phyloP scores from a whole-genome alignment of 2,113 vertebrate species.

The Phalacrocorax aristotelis region DNA sequence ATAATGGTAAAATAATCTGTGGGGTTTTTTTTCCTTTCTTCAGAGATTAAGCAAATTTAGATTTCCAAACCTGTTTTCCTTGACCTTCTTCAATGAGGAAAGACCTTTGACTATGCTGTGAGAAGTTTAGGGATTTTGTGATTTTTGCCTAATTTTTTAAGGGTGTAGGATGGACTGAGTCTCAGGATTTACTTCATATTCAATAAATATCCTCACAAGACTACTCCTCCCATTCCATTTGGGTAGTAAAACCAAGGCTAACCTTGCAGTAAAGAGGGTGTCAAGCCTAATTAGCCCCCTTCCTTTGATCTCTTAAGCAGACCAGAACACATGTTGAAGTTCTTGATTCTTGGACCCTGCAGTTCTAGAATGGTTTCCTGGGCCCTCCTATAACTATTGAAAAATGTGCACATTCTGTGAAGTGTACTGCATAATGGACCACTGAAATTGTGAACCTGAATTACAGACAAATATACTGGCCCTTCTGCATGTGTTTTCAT shows the following conservation, averaged over 20 bases:
- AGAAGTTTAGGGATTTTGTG: not conserved
- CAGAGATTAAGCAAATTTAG: not conserved
- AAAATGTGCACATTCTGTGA: not conserved
- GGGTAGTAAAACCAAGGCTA: not conserved
- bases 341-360: not conserved
- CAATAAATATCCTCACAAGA: not conserved
- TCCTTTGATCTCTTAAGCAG: not conserved
- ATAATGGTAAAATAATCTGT: not conserved
- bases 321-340: not conserved
- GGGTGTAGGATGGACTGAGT: not conserved
- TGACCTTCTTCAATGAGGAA: not conserved
- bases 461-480: not conserved
- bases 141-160: not conserved
- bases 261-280: not conserved
- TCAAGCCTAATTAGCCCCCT: not conserved
- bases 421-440: not conserved
- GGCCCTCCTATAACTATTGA: not conserved
- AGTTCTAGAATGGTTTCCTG: not conserved
- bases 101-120: not conserved
- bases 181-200: not conserved
- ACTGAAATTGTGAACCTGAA: not conserved
- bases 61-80: not conserved
- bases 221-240: not conserved
- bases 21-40: not conserved
- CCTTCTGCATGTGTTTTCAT: not conserved